A percentile compares a stretch with the other conserved stretches of the same genome.
Conservation (phyloP, 2,888 invertebrate genomes). For the Drosophila testacea region DNA sequence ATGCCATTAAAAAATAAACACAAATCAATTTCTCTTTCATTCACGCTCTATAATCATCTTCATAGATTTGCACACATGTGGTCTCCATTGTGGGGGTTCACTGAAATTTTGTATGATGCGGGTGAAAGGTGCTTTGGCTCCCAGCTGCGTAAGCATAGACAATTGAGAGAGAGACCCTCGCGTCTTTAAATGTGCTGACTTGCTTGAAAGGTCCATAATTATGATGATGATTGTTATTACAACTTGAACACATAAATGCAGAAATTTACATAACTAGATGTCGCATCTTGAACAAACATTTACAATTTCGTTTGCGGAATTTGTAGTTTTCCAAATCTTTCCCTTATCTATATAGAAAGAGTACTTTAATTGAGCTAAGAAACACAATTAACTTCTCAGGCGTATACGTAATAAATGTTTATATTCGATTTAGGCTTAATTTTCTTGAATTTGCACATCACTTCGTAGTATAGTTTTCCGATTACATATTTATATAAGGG, state of each 20-base stretch:
- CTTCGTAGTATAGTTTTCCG: not conserved
- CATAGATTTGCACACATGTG: conserved; percentile 21
- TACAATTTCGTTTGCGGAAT: not conserved
- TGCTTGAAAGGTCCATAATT: conserved; percentile 19
- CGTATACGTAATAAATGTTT: not conserved
- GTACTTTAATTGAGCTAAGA: not conserved
- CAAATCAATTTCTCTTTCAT: conserved; percentile 65
- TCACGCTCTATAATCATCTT: conserved; percentile 23
- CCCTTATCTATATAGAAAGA: not conserved
- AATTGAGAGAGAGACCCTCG: conserved; percentile 1
- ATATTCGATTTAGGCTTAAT: not conserved
- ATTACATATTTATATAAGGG: not conserved
- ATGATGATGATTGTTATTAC: conserved; percentile 9
- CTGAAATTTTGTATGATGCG: conserved; percentile 13
- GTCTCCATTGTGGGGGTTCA: not conserved
- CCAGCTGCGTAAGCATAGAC: not conserved
- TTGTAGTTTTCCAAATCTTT: not conserved
- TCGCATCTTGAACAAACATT: not conserved
- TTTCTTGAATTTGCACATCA: not conserved
- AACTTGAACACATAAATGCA: conserved; percentile 7
- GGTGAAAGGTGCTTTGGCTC: conserved; percentile 58
- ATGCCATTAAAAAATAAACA: conserved; percentile 15
- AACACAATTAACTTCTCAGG: too few relatives aligned
- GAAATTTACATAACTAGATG: conserved; percentile 9
- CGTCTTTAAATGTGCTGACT: conserved; percentile 12